phyloP scores from a whole-genome alignment of 2,888 invertebrate genomes.

The Laspeyria flexula region DNA sequence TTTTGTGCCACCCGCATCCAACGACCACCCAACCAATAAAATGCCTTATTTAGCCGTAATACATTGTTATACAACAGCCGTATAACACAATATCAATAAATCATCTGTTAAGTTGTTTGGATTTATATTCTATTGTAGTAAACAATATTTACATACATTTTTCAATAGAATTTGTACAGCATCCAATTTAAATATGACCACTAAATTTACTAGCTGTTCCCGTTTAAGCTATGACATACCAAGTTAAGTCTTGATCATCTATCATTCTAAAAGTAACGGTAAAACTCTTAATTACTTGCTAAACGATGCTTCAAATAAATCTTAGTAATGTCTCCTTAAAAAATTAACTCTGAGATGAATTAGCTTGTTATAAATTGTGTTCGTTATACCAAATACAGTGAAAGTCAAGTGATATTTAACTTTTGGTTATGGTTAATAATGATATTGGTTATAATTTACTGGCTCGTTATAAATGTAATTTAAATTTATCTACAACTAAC shows the following conservation, averaged over 20 bases:
- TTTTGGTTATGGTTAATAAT: neutral
- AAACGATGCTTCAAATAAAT: conserved; percentile 43
- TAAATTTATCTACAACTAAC: too few relatives aligned
- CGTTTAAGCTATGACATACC: neutral
- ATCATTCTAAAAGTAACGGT: conserved; percentile 42
- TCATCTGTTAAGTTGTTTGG: too few relatives aligned
- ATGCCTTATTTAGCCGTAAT: too few relatives aligned
- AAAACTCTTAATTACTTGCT: conserved; percentile 51
- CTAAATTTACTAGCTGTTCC: neutral
- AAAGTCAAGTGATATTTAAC: conserved; percentile 26
- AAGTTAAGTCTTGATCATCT: conserved; percentile 2
- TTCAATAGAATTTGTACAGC: too few relatives aligned
- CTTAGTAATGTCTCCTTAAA: conserved; percentile 39
- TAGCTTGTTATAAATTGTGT: conserved; percentile 28
- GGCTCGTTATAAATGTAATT: neutral
- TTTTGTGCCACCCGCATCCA: too few relatives aligned
- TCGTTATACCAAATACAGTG: conserved; percentile 25
- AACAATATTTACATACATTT: too few relatives aligned
- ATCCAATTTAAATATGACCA: too few relatives aligned
- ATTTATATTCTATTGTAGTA: too few relatives aligned
- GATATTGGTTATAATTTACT: conserved; percentile 1
- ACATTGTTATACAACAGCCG: too few relatives aligned
- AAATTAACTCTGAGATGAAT: conserved; percentile 33
- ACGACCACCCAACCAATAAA: too few relatives aligned
- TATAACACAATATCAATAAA: too few relatives aligned